These are phyloP conservation scores for Lagria hirta DNA, from an alignment of 2,888 invertebrate genomes.

Conservation along the genomic window DNA sequence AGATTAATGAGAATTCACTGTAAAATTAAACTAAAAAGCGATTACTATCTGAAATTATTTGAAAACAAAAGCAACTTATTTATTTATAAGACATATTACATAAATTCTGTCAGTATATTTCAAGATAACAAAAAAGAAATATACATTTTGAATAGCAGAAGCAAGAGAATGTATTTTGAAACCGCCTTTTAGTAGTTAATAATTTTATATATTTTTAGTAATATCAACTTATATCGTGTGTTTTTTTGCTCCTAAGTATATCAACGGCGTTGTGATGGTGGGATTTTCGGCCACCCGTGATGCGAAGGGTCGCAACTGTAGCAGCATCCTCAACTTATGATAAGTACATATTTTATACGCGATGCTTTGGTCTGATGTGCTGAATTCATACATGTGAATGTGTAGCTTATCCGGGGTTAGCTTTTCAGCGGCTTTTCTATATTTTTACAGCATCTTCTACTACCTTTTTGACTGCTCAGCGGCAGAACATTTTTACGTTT, in stretches of 20 bases:
- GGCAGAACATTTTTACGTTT: constrained; percentile 34
- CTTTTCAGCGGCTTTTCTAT: constrained; percentile 49
- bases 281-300: constrained; percentile 14
- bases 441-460: constrained; percentile 45
- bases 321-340: constrained; percentile 47
- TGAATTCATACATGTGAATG: constrained; percentile 73
- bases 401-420: constrained; percentile 54
- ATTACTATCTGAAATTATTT: too few relatives aligned
- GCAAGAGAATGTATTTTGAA: too few relatives aligned
- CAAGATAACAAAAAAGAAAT: too few relatives aligned
- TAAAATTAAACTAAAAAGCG: too few relatives aligned
- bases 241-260: neutral
- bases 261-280: constrained; percentile 9
- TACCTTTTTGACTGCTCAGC: constrained; percentile 21
- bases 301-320: constrained; percentile 17
- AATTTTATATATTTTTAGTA: too few relatives aligned
- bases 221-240: too few relatives aligned
- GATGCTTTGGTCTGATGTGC: constrained; percentile 66
- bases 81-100: too few relatives aligned
- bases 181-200: too few relatives aligned
- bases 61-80: too few relatives aligned
- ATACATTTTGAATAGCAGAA: too few relatives aligned
- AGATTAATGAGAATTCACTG: too few relatives aligned
- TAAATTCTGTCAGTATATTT: too few relatives aligned
- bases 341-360: constrained; percentile 53